Conservation (phyloP, 2,888 invertebrate genomes). For the Sphecodes monilicornis region DNA sequence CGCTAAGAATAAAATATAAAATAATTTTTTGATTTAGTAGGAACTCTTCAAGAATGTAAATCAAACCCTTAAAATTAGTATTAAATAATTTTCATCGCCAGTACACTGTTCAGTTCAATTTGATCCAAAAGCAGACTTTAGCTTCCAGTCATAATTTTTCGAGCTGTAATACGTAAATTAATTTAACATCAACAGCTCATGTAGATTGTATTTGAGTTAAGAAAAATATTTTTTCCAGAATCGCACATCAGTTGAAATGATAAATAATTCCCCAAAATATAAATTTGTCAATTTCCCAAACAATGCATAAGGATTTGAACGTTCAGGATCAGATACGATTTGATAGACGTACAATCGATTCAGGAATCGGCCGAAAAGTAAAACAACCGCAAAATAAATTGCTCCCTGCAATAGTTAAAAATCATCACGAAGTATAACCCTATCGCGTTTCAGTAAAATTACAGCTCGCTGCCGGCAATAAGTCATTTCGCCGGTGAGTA, state of each 20-base stretch:
- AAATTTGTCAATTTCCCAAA: background rate
- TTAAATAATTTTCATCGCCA: too few species aligned
- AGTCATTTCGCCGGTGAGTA: background rate
- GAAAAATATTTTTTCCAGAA: too few species aligned
- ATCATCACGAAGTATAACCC: background rate
- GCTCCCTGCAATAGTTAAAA: background rate
- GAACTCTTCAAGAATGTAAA: too few species aligned
- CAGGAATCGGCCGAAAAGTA: background rate
- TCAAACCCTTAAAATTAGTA: too few species aligned
- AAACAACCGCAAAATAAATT: background rate
- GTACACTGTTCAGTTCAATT: too few species aligned
- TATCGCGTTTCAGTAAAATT: slow-evolving; percentile 3
- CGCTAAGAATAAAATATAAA: too few species aligned
- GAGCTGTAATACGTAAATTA: too few species aligned
- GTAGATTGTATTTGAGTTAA: too few species aligned
- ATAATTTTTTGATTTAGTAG: too few species aligned
- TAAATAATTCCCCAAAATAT: background rate
- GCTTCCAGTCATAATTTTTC: background rate
- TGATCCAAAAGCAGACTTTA: too few species aligned
- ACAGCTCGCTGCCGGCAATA: background rate
- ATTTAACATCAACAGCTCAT: too few species aligned
- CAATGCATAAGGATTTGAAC: background rate
- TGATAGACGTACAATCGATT: background rate
- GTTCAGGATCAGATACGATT: background rate
- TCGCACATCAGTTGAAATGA: background rate